Conservation (phyloP, 2,888 invertebrate species). For the Halictus quadricinctus region DNA sequence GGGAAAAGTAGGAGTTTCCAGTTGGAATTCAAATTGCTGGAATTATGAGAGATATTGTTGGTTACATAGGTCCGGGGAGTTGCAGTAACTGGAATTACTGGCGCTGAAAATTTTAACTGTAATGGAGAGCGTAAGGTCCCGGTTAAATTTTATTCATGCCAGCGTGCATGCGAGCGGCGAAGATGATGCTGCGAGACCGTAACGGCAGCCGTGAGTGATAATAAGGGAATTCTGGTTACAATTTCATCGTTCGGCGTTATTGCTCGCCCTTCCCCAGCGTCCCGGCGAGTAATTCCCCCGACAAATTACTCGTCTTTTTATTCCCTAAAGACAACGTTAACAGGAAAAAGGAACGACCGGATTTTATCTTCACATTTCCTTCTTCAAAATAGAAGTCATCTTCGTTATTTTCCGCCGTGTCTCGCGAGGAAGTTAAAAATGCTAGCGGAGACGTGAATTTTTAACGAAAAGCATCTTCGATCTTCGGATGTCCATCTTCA, state of each 20-base stretch:
- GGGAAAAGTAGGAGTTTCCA: conserved; percentile 25
- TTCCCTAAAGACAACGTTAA: background rate
- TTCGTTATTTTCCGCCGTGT: background rate
- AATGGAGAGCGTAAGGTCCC: conserved; percentile 14
- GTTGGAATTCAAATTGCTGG: conserved; percentile 22
- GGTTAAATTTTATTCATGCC: conserved; percentile 18
- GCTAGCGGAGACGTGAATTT: background rate
- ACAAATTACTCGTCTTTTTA: background rate
- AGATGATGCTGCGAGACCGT: background rate
- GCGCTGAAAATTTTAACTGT: conserved; percentile 26
- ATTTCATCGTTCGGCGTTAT: conserved; percentile 1
- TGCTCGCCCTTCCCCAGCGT: background rate
- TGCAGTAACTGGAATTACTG: conserved; percentile 15
- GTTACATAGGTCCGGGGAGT: background rate
- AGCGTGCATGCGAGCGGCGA: background rate
- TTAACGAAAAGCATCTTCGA: background rate
- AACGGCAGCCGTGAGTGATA: conserved; percentile 16
- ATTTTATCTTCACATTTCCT: background rate
- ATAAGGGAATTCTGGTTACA: conserved; percentile 20
- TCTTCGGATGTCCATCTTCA: background rate
- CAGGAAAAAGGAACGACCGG: background rate
- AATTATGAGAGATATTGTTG: conserved; percentile 28
- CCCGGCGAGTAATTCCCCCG: background rate
- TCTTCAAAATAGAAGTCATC: background rate
- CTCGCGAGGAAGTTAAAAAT: background rate